These are phyloP conservation scores for Pholis gunnellus DNA, from an alignment of 2,113 vertebrate genomes.

Conservation along the genomic window DNA sequence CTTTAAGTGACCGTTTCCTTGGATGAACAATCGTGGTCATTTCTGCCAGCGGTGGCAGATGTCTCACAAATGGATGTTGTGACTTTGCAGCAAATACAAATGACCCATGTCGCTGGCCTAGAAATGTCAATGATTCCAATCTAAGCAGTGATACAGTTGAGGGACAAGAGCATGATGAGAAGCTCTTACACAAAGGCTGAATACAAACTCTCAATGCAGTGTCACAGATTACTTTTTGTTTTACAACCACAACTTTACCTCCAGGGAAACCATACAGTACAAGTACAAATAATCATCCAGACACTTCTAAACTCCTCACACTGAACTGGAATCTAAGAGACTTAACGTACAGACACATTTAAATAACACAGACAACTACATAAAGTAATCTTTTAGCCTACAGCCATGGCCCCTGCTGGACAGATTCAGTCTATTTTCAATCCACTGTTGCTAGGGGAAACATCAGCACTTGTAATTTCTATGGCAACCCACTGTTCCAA, in stretches of 20 bases:
- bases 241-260: slow-evolving; percentile 25
- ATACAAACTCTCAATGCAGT: slow-evolving; percentile 16
- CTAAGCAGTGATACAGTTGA: slow-evolving; percentile 62
- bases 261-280: background rate
- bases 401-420: slow-evolving; percentile 52
- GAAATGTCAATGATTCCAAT: slow-evolving; percentile 80
- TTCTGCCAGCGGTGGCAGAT: slow-evolving; percentile 60
- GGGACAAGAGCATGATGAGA: slow-evolving; percentile 50
- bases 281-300: background rate
- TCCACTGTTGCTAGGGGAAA: slow-evolving; percentile 77
- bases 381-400: slow-evolving; percentile 39
- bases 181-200: slow-evolving; percentile 46
- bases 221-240: slow-evolving; percentile 10
- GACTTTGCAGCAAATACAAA: slow-evolving; percentile 72
- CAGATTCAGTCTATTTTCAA: slow-evolving; percentile 72
- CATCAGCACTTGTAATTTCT: slow-evolving; percentile 75
- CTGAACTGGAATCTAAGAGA: background rate
- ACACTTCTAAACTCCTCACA: background rate
- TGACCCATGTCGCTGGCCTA: slow-evolving; percentile 70
- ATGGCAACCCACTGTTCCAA: slow-evolving; percentile 75
- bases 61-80: slow-evolving; percentile 64
- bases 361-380: background rate
- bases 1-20: slow-evolving; percentile 46
- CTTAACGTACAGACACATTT: slow-evolving; percentile 6
- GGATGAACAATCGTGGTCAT: slow-evolving; percentile 52